Base-by-base conservation (phyloP, 2,113 vertebrate genomes). In the Monopterus albus region DNA sequence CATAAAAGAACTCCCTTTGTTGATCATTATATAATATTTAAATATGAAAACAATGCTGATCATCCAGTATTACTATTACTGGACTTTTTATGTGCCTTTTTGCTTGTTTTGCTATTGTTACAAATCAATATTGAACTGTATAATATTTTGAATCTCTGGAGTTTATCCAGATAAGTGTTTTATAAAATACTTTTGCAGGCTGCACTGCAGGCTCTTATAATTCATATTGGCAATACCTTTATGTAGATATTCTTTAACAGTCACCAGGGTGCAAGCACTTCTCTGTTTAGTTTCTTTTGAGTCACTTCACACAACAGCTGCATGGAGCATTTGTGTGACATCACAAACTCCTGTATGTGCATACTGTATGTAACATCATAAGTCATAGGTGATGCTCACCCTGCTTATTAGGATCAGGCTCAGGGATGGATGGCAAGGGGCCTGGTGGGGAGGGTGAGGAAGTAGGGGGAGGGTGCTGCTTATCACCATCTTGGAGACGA, bases 401-500 rank as follows among this genome's bases (percentile, higher is more conserved):
- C 61, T 86, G 83, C 53, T 83, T 89, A 66, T 76, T 81, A 20
- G 66, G 50, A 61, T 92, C 90, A 31, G 83, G 62, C 46, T 82
- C 81, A 6, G 81, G 87, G 69, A 81, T 86, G 51, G 81, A 57
- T 10, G 82, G 72, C 4, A 68, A 52, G 45, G 79, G 76, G 25
- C 88, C 82, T n/a, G 79, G 42, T 5, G 88, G 83, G 47, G 88
- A 82, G 46, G 88, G 84, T 0, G 83, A 90, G 15, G 79, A 57
- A 46, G 80, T 49, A 6, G 66, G 65, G 33, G 77, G 88, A 84
- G 59, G 85, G 56, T 70, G 77, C 75, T 79, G 85, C 79, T 91
- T 93, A 65, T 94, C 91, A 1, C 82, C 83, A 65, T 95, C 95
- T 80, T 90, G 91, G 40, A 89, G 88, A 71, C 94, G 93, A 38